A percentile compares a stretch with the other conserved stretches of the same genome.
phyloP scores from a whole-genome alignment of 53 echinoderm and acorn worm species.

The Hippasteria phrygiana region DNA sequence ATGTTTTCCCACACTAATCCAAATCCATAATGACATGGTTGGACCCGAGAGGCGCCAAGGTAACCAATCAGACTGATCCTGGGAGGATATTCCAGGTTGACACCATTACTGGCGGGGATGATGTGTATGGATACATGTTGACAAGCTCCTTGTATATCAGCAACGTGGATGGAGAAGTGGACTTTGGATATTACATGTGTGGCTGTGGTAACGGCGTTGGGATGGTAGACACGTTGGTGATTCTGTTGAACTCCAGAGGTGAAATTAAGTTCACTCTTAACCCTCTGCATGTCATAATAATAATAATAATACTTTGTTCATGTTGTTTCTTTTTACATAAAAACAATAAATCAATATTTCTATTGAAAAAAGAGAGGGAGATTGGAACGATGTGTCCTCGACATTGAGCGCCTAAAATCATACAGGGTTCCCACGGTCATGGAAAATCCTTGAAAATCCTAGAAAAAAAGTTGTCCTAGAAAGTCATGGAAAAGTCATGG shows the following conservation, averaged over 20 bases:
- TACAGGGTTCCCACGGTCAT: too few species aligned
- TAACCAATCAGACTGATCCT: slow-evolving; percentile 29
- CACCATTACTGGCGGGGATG: slow-evolving; percentile 8
- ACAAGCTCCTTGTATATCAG: not conserved
- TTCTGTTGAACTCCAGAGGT: slow-evolving; percentile 13
- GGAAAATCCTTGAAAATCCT: too few species aligned
- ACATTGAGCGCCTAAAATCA: not conserved
- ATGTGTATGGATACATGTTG: not conserved
- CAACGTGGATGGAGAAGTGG: not conserved
- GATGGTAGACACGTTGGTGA: not conserved
- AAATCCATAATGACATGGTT: not conserved
- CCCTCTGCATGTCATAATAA: not conserved
- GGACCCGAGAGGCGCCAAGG: not conserved
- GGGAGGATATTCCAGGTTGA: not conserved
- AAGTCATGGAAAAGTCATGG: too few species aligned
- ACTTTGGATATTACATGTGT: slow-evolving; percentile 26
- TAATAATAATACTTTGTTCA: not conserved
- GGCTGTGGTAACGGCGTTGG: slow-evolving; percentile 15
- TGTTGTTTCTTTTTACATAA: not conserved
- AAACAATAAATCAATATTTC: not conserved
- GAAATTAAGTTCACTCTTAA: not conserved
- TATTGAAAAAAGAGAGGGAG: too few species aligned
- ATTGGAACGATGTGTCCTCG: too few species aligned
- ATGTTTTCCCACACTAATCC: too few species aligned
- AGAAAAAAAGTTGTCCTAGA: too few species aligned